Base-by-base conservation (phyloP, 2,888 invertebrate genomes). In the Drosophila antonietae region DNA sequence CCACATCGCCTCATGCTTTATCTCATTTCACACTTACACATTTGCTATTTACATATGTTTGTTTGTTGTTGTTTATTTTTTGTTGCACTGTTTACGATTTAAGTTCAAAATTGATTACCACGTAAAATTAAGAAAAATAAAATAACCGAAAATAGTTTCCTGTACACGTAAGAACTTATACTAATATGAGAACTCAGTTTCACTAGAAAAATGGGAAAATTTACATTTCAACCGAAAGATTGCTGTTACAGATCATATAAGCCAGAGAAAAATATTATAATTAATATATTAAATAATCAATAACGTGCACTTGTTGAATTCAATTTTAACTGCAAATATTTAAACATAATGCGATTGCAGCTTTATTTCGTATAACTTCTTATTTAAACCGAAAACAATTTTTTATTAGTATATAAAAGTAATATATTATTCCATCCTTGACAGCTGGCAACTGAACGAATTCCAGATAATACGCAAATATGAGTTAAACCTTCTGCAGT, bases 1-100 rank as follows among this genome's bases (percentile, higher is more conserved):
- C 76, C 44, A 39, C 31, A 43, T 35, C 33, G 58, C 28, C 41
- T 57, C 59, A 67, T 80, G 86, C 61, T 75, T 76, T 51, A 76
- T 77, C 74, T 86, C 78, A 72, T 15, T 79, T 84, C 85, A 46
- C 85, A 79, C 88, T 68, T 76, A 61, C 52, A 65, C 47, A 68
- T 63, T 63, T 59, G 18, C 59, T 65, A 73, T 76, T 78, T 73
- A 64, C 55, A 47, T 58, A 43, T 63, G 53, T 76, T 61, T 23
- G 58, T 28, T 55, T 80, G 64, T 69, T 64, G 57, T 67, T 75
- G 47, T 51, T 33, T 41, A 44, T 62, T 55, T 64, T 68, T 68
- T 68, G 58, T 64, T 28, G 62, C 18, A 41, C 64, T 79, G 78
- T 69, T 78, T 77, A 70, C 46, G 18, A 49, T 56, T 64, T 67